Evolutionary conservation across 2,113 vertebrate genomes (phyloP).

Genomic region (Mesembrinibis cayennensis): DNA sequence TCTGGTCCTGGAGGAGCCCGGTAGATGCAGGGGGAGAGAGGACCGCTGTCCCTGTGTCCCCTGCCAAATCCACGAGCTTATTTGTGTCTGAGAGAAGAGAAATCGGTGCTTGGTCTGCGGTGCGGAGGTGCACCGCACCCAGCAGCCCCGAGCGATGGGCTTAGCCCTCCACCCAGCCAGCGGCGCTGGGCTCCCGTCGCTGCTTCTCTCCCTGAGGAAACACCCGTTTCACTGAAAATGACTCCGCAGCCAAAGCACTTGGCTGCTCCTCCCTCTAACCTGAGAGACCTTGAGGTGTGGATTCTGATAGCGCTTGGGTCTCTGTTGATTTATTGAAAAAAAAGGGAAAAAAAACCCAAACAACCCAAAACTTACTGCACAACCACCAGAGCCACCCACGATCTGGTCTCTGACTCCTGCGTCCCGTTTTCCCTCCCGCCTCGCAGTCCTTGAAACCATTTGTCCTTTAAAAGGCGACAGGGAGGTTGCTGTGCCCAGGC

Average conservation of each 20-base stretch:
- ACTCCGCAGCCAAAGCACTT: fast-evolving
- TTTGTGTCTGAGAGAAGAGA: background rate
- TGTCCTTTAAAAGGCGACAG: background rate
- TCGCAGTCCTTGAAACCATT: background rate
- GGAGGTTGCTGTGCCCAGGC: background rate
- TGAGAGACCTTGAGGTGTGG: background rate
- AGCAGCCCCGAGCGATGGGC: background rate
- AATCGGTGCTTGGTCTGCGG: background rate
- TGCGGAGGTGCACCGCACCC: background rate
- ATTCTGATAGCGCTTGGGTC: background rate
- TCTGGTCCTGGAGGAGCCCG: background rate
- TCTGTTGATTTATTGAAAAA: background rate
- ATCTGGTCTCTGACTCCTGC: background rate
- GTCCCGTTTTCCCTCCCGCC: background rate
- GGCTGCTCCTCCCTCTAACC: background rate
- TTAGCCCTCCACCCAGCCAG: background rate
- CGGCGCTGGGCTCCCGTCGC: background rate
- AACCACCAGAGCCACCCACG: background rate
- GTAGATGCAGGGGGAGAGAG: too few relatives aligned
- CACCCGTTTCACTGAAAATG: background rate
- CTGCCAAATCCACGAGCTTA: background rate
- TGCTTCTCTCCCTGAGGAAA: background rate
- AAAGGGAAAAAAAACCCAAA: background rate
- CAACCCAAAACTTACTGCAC: background rate
- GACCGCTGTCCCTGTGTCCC: background rate